These are phyloP conservation scores for Caenorhabditis latens DNA, from an alignment of 1,140 invertebrate genomes.

Conservation along the genomic window DNA sequence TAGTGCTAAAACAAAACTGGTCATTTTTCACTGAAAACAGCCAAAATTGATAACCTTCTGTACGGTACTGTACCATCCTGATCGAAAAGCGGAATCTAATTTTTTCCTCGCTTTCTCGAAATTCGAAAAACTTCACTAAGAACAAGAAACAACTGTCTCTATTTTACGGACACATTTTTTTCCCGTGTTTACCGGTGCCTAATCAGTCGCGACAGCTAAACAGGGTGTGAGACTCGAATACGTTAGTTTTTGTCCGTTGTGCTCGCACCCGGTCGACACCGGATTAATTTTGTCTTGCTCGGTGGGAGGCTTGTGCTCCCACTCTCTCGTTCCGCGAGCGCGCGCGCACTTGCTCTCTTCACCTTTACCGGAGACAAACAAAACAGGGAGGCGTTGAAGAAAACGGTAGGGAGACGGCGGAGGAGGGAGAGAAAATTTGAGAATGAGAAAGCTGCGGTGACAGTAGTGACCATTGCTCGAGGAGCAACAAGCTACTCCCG, in stretches of 20 bases:
- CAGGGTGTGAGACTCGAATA: slow-evolving; percentile 53
- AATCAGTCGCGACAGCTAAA: slow-evolving; percentile 24
- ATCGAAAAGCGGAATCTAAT: too few species aligned
- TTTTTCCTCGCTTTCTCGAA: neutral
- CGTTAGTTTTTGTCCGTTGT: slow-evolving; percentile 4
- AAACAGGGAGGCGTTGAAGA: slow-evolving; percentile 47
- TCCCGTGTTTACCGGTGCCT: slow-evolving; percentile 51
- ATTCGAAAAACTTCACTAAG: neutral
- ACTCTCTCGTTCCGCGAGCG: slow-evolving; percentile 4
- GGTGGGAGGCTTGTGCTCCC: neutral
- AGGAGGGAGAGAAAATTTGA: neutral
- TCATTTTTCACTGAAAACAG: too few species aligned
- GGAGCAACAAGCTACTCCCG: slow-evolving; percentile 38
- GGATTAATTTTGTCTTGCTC: slow-evolving; percentile 12
- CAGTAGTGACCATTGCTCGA: slow-evolving; percentile 44
- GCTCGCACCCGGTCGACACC: slow-evolving; percentile 8
- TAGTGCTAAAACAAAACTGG: too few species aligned
- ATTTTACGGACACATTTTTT: slow-evolving; percentile 14
- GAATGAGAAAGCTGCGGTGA: slow-evolving; percentile 9
- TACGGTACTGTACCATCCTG: neutral
- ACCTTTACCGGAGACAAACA: slow-evolving; percentile 49
- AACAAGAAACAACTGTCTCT: slow-evolving; percentile 31
- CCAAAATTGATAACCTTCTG: neutral
- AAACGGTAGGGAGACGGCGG: neutral
- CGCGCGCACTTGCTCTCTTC: slow-evolving; percentile 30